These are phyloP conservation scores for Hyperoplus immaculatus DNA, from an alignment of 2,797 vertebrate species.

Conservation along the genomic window DNA sequence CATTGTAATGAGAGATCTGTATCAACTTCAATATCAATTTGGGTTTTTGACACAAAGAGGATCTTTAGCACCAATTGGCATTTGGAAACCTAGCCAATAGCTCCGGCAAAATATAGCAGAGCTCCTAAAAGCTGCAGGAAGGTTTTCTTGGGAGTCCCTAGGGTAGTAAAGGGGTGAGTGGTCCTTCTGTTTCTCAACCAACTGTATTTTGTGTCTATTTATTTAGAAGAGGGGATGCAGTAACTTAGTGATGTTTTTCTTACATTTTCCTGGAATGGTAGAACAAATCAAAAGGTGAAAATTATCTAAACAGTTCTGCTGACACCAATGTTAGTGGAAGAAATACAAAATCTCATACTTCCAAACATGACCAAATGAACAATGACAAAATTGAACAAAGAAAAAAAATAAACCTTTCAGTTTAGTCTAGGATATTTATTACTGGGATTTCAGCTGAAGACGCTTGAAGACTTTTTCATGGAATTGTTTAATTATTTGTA, in stretches of 20 bases:
- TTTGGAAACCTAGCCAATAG: constrained; percentile 52
- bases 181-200: constrained; percentile 89
- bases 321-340: constrained; percentile 74
- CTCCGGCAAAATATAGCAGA: constrained; percentile 36
- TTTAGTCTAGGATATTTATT: constrained; percentile 97
- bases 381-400: constrained; percentile 87
- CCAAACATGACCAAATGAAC: constrained; percentile 89
- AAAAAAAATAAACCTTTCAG: constrained; percentile 90
- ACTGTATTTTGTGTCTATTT: constrained; percentile 91
- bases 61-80: constrained; percentile 38
- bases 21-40: constrained; percentile 52
- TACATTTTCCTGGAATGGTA: constrained; percentile 90
- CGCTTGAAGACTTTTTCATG: constrained; percentile 98
- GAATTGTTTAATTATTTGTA: constrained; percentile 99
- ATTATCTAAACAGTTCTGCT: constrained; percentile 84
- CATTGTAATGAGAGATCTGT: constrained; percentile 45
- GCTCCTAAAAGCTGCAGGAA: constrained; percentile 76
- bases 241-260: constrained; percentile 90
- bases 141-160: constrained; percentile 74
- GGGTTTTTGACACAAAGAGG: constrained; percentile 41
- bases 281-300: constrained; percentile 85
- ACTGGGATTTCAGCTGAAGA: constrained; percentile 96
- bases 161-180: constrained; percentile 82
- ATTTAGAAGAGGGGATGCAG: constrained; percentile 91
- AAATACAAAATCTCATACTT: constrained; percentile 87